Base-by-base conservation (phyloP, 2,113 vertebrate genomes). In the Riparia riparia region DNA sequence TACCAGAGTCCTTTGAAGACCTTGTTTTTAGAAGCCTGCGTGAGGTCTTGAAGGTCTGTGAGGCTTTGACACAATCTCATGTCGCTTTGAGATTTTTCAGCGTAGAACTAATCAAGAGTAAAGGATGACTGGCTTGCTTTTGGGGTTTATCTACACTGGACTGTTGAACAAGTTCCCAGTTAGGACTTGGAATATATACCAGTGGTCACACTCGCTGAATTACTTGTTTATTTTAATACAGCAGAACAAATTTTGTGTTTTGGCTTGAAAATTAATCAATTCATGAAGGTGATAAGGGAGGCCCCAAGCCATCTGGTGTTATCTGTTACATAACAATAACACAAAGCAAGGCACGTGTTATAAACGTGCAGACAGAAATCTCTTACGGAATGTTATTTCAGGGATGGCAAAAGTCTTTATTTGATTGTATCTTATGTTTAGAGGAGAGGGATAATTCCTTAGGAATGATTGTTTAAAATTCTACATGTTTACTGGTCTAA, bases 251-350 rank as follows among this genome's bases (percentile, higher is more conserved):
- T 78, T 31, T 49, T 24, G 12, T 64, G 42, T 71, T 88, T 85
- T 92, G 72, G 32, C 85, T 90, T 82, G 66, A 32, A 57, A 90
- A 86, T 70, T 49, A 68, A 45, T 63, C 68, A 61, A 39, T 44
- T 82, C 31, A 15, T 68, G 60, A 71, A 92, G 82, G 93, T 84
- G 76, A 89, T 50, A 79, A 61, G 82, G 64, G 69, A 64, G 69
- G 63, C 69, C 79, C 47, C 9, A 9, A 61, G 80, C 94, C 85
- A 90, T 95, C 94, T 94, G 82, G 65, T 79, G 53, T 80, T 42
- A 47, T 63, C 44, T 61, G 66, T 91, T 93, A 61, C 22, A 17
- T 84, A 93, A 84, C 74, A 86, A 2, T 44, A 63, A 44, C 61
- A 68, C 31, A 56, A 44, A 83, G 54, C 45, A 68, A 71, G 58